Base-by-base conservation (phyloP, 2,797 vertebrate species). In the Alectoris magna region DNA sequence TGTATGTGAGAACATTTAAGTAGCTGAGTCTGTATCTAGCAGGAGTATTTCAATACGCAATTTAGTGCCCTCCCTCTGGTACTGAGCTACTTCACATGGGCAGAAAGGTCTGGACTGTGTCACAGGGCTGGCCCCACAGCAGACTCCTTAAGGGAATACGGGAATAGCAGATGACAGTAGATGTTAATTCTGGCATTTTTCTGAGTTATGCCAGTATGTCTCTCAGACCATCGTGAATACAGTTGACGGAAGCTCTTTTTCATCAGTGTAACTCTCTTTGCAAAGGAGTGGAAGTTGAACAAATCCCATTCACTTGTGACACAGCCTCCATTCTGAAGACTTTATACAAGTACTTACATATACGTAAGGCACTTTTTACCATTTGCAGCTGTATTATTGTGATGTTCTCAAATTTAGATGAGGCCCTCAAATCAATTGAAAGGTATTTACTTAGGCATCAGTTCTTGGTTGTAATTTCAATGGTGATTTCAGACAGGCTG, bases 121-220 rank as follows among this genome's bases (percentile, higher is more conserved):
- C 44, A 46, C 46, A 26, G 29, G 12, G 39, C 18, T 11, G 29
- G 24, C 7, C 13, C 23, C 39, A 29, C 19, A 44, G 55, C 13
- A 74, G 29, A 14, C 1, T 48, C 9, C 77, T 56, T 31, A 41
- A 56, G 36, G 53, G 53, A 55, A 55, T 36, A 36, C 9, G 36
- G 21, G 31, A 56, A 69, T 15, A 41, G 9, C 24, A 48, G 29
- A 29, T 5, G 29, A 60, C 23, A 68, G 19, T 22, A 36, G 9
- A 6, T 9, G 10, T 21, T 68, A 46, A 48, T 21, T 29, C 23
- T 31, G 41, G 19, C 24, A 41, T 63, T 55, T 82, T 69, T 48
- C 63, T 31, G 41, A 75, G 56, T 41, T 75, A 56, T 0, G 1
- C 6, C 46, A 41, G 23, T 34, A 16, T 3, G 15, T 68, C 13